Evolutionary conservation across 2,888 invertebrate species (phyloP), one percentile per base, ranked within the genome.

Genomic region (Pyrgus malvae): DNA sequence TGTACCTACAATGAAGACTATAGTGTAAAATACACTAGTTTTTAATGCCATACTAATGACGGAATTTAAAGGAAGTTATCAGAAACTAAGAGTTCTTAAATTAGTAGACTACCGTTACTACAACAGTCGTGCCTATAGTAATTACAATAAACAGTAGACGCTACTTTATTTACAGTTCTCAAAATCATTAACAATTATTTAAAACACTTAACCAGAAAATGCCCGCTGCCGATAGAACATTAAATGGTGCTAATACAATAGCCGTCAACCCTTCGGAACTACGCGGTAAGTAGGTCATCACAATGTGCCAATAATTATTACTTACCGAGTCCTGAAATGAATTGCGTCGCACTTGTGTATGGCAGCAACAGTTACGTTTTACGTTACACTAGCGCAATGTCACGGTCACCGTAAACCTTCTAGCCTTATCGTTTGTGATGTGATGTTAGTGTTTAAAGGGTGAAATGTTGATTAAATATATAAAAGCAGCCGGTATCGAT

Each of bases 301-400:
- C 70, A 76, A 80, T 74, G 80, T 83, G 83, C 81, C 76, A 82
- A 88, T 87, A 83, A 88, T 81, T 81, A 83, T 79, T 17, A 79
- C 87, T 86, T 76, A 87, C 87, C 83, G 67, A 72, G 63, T 68
- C 69, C 65, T 67, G 70, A 74, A 74, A 70, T 67, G 71, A 69
- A 78, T 71, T 75, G 71, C 78, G 80, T 68, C 82, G 78, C 80
- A 82, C 76, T 78, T 73, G 67, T 76, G 71, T 60, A 59, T 58
- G 48, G 42, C 41, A 46, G 49, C 44, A 55, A 46, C 53, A 55
- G 48, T 48, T 48, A 48, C 23, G 41, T 41, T 48, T 25, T 25
- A 37, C 23, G 51, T 53, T 33, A 19, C 29, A 44, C 38, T 17
- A 29, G 9, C 27, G 35, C 44, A 56, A 50, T 42, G 31, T 38